Conservation (phyloP, 2,888 invertebrate species). For the Drosophila colorata region DNA sequence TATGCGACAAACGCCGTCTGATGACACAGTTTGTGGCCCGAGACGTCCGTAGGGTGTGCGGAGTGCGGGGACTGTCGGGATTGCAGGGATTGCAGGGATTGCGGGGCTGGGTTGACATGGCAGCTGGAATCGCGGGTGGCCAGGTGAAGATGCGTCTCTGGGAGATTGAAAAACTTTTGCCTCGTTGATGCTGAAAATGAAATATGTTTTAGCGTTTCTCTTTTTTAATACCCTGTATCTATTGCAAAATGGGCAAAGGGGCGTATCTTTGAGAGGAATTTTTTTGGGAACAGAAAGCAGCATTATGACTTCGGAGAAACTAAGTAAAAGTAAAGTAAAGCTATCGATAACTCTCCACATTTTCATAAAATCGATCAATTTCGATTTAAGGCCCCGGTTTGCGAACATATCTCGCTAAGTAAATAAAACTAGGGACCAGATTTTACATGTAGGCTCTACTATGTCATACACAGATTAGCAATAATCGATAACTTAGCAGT, state of each 20-base stretch:
- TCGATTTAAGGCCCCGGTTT: not conserved
- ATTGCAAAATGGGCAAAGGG: not conserved
- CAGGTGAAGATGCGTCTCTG: slow-evolving; percentile 46
- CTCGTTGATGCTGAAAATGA: slow-evolving; percentile 75
- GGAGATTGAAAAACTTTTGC: slow-evolving; percentile 77
- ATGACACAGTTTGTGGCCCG: slow-evolving; percentile 70
- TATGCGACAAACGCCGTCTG: slow-evolving; percentile 63
- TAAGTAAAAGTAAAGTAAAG: no score
- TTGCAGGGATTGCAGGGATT: not conserved
- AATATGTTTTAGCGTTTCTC: slow-evolving; percentile 64
- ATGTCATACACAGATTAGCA: no score
- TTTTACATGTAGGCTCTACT: no score
- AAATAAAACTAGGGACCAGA: no score
- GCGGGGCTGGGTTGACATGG: slow-evolving; percentile 9
- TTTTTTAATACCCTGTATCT: slow-evolving; percentile 19
- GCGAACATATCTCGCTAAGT: no score
- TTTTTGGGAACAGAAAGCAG: no score
- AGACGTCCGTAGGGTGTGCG: not conserved
- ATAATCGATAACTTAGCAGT: no score
- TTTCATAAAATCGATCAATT: not conserved
- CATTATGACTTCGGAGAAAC: no score
- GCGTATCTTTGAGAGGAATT: no score
- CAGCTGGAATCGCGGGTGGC: slow-evolving; percentile 10
- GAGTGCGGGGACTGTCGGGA: not conserved
- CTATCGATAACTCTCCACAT: not conserved